Percentiles rank a stretch among this genome's conserved stretches.
phyloP scores from a whole-genome alignment of 2,888 invertebrate genomes.

The Muschampia plurimacula region DNA sequence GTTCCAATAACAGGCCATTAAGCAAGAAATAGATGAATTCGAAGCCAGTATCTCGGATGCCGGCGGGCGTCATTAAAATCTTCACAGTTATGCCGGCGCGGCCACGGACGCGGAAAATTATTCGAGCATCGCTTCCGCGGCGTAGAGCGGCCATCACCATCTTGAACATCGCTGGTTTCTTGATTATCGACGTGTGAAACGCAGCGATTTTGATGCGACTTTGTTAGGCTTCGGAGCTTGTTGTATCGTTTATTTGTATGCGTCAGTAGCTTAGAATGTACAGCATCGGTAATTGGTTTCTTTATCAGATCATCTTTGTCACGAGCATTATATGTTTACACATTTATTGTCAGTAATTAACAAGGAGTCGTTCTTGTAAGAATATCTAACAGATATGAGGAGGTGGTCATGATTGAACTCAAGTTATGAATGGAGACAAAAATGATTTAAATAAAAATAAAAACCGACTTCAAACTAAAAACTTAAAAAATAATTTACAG shows the following conservation, averaged over 20 bases:
- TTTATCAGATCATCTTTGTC: neutral
- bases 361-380: no score
- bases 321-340: neutral
- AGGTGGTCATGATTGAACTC: no score
- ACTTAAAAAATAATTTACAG: no score
- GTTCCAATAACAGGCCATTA: conserved; percentile 36
- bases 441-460: no score
- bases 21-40: conserved; percentile 42
- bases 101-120: conserved; percentile 83
- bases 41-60: conserved; percentile 39
- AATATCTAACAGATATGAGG: no score
- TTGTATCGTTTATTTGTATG: neutral
- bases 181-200: conserved; percentile 39
- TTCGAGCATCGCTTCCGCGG: conserved; percentile 71
- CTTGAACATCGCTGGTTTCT: conserved; percentile 45
- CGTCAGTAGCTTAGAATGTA: neutral
- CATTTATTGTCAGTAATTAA: no score
- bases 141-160: conserved; percentile 32
- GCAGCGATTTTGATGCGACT: conserved; percentile 19
- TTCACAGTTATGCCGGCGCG: conserved; percentile 70
- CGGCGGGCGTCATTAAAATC: conserved; percentile 51
- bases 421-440: no score
- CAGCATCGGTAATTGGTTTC: neutral
- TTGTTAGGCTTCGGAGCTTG: neutral
- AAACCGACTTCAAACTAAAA: no score